These are phyloP conservation scores for Diadegma fenestrale DNA, from an alignment of 2,888 invertebrate genomes.

Conservation along the genomic window DNA sequence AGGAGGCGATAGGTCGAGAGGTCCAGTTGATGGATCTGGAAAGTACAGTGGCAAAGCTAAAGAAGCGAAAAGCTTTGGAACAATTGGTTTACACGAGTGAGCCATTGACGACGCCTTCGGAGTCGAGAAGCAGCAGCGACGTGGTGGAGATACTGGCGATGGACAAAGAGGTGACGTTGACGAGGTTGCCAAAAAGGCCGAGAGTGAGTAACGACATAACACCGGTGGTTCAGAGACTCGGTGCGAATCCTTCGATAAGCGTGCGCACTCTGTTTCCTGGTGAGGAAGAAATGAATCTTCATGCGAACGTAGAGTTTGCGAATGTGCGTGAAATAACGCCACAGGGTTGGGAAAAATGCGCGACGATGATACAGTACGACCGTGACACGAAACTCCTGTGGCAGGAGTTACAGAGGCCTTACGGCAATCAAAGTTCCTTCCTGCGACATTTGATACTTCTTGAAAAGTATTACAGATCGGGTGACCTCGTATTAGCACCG, in stretches of 20 bases:
- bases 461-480: conserved; percentile 94
- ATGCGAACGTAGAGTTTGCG: conserved; percentile 91
- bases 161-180: conserved; percentile 88
- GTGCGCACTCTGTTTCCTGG: conserved; percentile 93
- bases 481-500: conserved; percentile 91
- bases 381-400: conserved; percentile 92
- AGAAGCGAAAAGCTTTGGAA: conserved; percentile 82
- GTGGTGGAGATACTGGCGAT: conserved; percentile 85
- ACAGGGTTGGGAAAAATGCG: conserved; percentile 94
- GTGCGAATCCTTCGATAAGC: conserved; percentile 93
- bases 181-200: conserved; percentile 85
- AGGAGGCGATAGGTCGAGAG: conserved; percentile 70
- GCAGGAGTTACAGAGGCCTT: conserved; percentile 93
- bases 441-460: conserved; percentile 92
- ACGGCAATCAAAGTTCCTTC: conserved; percentile 95
- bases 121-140: conserved; percentile 72
- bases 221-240: conserved; percentile 89
- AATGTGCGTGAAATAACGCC: conserved; percentile 91
- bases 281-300: conserved; percentile 92
- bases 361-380: conserved; percentile 92
- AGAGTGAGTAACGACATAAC: conserved; percentile 85
- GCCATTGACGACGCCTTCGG: conserved; percentile 70
- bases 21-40: conserved; percentile 79
- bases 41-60: conserved; percentile 82
- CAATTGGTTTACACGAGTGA: conserved; percentile 74